These are phyloP conservation scores for Stegodyphus mimosarum DNA, from an alignment of 1,140 invertebrate species.

Conservation along the genomic window DNA sequence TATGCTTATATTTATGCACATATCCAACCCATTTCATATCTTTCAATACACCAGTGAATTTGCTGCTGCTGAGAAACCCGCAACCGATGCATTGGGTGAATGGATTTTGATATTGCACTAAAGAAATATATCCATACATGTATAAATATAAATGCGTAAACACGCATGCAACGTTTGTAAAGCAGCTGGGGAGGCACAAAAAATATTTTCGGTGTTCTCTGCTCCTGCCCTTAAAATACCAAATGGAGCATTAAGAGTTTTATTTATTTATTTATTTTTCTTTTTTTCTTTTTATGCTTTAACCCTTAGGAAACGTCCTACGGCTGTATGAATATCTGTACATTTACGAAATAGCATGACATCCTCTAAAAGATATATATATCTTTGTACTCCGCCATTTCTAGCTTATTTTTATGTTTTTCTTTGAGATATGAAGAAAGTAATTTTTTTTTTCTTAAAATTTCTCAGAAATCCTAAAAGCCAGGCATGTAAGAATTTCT, in stretches of 20 bases:
- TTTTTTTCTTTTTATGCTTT: conserved; percentile 4
- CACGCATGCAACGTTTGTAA: conserved; percentile 13
- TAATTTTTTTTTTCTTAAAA: too few relatives aligned
- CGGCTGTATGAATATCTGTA: not conserved
- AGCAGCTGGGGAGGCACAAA: not conserved
- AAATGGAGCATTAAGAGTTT: conserved; percentile 48
- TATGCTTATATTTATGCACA: conserved; percentile 6
- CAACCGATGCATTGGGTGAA: not conserved
- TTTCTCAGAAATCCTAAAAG: too few relatives aligned
- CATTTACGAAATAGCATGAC: conserved; percentile 10
- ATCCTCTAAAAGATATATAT: not conserved
- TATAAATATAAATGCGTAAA: conserved; percentile 20
- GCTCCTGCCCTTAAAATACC: conserved; percentile 34
- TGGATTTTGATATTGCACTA: not conserved
- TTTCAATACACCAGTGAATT: conserved; percentile 3
- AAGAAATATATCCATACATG: not conserved
- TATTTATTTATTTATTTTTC: too few relatives aligned
- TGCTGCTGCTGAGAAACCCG: not conserved
- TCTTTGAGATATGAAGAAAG: too few relatives aligned
- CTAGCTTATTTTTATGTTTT: too few relatives aligned
- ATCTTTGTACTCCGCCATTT: too few relatives aligned
- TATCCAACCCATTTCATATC: not conserved
- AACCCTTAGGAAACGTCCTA: conserved; percentile 17
- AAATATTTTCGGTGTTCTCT: conserved; percentile 5
- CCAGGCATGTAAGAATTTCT: too few relatives aligned